Base-by-base conservation (phyloP, 2,888 invertebrate species). In the Stegophylla sp. region DNA sequence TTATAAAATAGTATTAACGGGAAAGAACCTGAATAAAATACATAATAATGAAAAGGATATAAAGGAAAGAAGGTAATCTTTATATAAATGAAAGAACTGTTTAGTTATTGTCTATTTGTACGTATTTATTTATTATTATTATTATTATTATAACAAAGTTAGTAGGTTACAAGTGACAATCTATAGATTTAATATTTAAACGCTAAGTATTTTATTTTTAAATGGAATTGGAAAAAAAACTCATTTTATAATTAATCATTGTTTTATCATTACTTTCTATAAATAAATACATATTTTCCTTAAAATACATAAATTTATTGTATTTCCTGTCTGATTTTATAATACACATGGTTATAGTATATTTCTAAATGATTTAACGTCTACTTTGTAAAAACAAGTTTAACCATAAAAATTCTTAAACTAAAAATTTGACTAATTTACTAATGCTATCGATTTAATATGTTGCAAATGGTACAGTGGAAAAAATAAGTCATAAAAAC, bases 141-240 rank as follows among this genome's bases (percentile, higher is more conserved):
- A 34, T 34, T 34, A 34, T 34, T 34, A 34, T 34, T 43, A 56
- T 45, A 23, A 34, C 48, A 17, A 59, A 26, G 59, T 79, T 69
- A 79, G 34, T 79, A 79, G 69, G 45, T 34, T 69, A 69, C 69
- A 79, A 34, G 69, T 34, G 79, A 79, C 79, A 79, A 79, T 79
- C 79, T 71, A 69, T 79, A 67, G 59, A 61, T 79, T 61, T 79
- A 64, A 41, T 48, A 63, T 34, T 34, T 48, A 15, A 74, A 74
- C 1, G 20, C 63, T 74, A 74, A 74, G 15, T 48, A 63, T 63
- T 48, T 48, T 48, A 28, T 61, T 45, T 73, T 61, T 20, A 48
- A 63, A 63, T 48, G 0, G 0, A 17, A 53, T 0, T 28, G 23
- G 23, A 15, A 13, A 43, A 67, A 67, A 66, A 45, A 15, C 34